phyloP scores from a whole-genome alignment of 2,113 vertebrate species.

The Paracanthobrama guichenoti region DNA sequence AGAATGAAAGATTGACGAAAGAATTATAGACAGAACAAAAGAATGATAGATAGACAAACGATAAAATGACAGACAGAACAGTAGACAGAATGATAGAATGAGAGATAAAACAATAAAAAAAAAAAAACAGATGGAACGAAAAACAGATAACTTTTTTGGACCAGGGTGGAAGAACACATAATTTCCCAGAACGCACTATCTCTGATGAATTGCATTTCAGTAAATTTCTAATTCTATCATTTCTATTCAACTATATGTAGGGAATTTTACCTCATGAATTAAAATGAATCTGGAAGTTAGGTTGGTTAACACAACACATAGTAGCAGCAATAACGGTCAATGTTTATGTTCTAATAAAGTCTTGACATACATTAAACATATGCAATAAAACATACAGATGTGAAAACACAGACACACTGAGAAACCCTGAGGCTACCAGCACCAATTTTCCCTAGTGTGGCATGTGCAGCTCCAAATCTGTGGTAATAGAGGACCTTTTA shows the following conservation, averaged over 20 bases:
- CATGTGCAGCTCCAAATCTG: slow-evolving; percentile 51
- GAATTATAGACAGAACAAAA: background rate
- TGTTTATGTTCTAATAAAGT: slow-evolving; percentile 34
- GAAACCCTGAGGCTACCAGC: slow-evolving; percentile 3
- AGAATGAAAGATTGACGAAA: too few relatives aligned
- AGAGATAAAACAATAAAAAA: background rate
- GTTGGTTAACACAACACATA: slow-evolving; percentile 4
- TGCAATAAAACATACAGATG: slow-evolving; percentile 11
- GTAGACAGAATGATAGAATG: background rate
- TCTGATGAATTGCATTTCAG: background rate
- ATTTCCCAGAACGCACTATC: background rate
- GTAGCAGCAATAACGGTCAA: slow-evolving; percentile 2
- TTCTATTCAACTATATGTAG: background rate
- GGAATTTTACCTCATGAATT: background rate
- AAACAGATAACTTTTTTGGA: background rate
- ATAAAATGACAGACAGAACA: background rate
- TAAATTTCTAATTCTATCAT: background rate
- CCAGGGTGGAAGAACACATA: background rate
- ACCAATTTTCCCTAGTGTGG: slow-evolving; percentile 13
- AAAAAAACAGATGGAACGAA: background rate
- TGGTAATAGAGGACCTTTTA: slow-evolving; percentile 68
- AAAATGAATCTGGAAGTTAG: background rate
- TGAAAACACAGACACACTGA: slow-evolving; percentile 24
- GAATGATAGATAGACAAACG: background rate
- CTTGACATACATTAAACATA: slow-evolving; percentile 31